Conservation (phyloP, 2,888 invertebrate genomes). For the Cephonodes hylas region DNA sequence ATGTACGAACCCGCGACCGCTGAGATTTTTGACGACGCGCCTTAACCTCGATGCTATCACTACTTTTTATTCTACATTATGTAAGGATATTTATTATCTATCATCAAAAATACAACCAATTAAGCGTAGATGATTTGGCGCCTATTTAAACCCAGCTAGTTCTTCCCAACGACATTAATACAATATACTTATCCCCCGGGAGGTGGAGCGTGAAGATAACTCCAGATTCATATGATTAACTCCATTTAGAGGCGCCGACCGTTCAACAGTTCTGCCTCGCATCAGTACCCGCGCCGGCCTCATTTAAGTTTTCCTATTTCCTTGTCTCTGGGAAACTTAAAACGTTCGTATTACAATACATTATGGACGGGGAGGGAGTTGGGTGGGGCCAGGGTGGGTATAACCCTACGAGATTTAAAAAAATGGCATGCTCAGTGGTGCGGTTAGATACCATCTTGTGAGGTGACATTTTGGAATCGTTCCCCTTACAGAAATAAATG, state of each 20-base stretch:
- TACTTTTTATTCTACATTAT: too few species aligned
- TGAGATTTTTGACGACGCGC: too few species aligned
- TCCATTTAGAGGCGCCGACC: not conserved
- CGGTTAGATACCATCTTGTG: too few species aligned
- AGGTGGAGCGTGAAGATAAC: not conserved
- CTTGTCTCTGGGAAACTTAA: conserved; percentile 16
- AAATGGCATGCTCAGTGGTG: too few species aligned
- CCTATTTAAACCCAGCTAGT: too few species aligned
- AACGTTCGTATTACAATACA: conserved; percentile 18
- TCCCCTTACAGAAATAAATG: too few species aligned
- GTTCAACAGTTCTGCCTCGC: conserved; percentile 2
- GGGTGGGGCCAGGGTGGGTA: not conserved
- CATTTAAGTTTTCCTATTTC: conserved; percentile 18
- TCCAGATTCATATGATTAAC: conserved; percentile 8
- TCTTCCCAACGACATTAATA: not conserved
- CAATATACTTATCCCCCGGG: not conserved
- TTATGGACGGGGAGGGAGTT: conserved; percentile 5
- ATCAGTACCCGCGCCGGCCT: conserved; percentile 12
- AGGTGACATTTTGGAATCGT: too few species aligned
- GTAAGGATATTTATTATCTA: too few species aligned
- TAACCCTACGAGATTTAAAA: not conserved
- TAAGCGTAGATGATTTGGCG: not conserved
- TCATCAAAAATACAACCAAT: too few species aligned
- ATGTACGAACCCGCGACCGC: too few species aligned
- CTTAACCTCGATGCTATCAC: too few species aligned